A percentile compares a stretch with the other conserved stretches of the same genome.
These are phyloP conservation scores for Drosophila cardini DNA, from an alignment of 1,140 invertebrate species.

Conservation along the genomic window DNA sequence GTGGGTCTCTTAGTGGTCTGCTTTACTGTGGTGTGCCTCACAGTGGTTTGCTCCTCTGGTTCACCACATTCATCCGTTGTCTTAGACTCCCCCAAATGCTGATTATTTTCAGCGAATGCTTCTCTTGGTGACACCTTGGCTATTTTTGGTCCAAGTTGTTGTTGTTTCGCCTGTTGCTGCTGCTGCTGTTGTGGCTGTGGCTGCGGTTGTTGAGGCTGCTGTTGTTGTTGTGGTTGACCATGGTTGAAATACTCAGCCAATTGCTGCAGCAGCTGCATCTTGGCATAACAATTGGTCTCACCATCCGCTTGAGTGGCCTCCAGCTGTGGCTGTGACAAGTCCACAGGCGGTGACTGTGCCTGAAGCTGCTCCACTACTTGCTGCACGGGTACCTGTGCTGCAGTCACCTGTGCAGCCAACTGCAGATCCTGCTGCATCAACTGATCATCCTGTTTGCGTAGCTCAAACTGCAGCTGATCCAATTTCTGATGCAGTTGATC, in stretches of 20 bases:
- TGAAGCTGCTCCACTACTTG: neutral
- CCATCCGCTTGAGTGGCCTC: slow-evolving; percentile 14
- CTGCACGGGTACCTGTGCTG: neutral
- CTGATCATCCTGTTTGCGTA: slow-evolving; percentile 19
- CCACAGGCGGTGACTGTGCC: neutral
- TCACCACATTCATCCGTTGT: slow-evolving; percentile 7
- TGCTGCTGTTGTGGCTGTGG: neutral
- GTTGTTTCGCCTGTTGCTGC: neutral
- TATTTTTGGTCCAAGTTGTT: slow-evolving; percentile 1
- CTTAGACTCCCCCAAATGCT: neutral
- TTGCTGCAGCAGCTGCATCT: slow-evolving; percentile 55
- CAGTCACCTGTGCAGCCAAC: slow-evolving; percentile 12
- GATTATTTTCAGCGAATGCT: neutral
- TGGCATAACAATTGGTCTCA: slow-evolving; percentile 13
- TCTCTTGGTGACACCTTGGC: neutral
- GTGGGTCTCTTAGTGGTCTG: slow-evolving; percentile 2
- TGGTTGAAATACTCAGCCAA: slow-evolving; percentile 43
- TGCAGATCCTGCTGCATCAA: slow-evolving; percentile 12
- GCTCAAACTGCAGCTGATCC: slow-evolving; percentile 19
- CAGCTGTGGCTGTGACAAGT: neutral
- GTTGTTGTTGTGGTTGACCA: slow-evolving; percentile 10
- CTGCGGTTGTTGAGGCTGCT: slow-evolving; percentile 10
- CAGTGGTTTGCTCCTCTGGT: neutral
- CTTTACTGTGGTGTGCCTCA: neutral
- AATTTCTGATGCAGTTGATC: slow-evolving; percentile 20